Conservation (phyloP, 35 echinoderm and acorn worm species). For the Ophioderma brevispina region DNA sequence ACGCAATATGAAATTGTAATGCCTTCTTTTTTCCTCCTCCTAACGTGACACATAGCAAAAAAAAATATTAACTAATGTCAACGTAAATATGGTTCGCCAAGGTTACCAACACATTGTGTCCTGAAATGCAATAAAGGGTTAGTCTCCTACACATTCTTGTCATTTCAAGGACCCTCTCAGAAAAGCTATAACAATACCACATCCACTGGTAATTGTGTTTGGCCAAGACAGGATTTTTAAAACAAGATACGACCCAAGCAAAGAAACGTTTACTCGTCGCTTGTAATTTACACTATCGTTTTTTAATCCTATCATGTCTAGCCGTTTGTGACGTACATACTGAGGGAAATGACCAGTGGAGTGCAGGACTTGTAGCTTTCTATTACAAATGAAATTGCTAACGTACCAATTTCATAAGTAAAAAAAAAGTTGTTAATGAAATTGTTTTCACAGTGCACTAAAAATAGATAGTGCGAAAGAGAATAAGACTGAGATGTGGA, state of each 20-base stretch:
- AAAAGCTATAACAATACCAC: too few relatives aligned
- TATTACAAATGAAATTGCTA: neutral
- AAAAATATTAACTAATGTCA: neutral
- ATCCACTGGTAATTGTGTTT: neutral
- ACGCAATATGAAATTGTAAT: neutral
- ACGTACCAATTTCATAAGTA: neutral
- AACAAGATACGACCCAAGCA: neutral
- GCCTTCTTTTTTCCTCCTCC: neutral
- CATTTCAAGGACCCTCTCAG: too few relatives aligned
- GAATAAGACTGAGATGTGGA: neutral
- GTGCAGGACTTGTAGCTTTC: neutral
- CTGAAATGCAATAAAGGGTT: neutral
- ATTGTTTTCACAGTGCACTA: neutral
- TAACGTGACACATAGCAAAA: neutral
- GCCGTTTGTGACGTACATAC: neutral
- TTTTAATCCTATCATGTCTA: neutral
- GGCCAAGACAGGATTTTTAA: neutral
- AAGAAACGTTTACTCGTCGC: neutral
- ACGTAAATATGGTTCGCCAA: neutral
- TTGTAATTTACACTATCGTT: neutral
- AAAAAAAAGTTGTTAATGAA: conserved; percentile 5
- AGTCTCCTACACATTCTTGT: neutral
- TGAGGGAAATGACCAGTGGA: neutral
- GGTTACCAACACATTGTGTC: neutral
- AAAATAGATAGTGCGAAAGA: neutral